Evolutionary conservation across 2,888 invertebrate genomes (phyloP).

Genomic region (Lydus trimaculatus): DNA sequence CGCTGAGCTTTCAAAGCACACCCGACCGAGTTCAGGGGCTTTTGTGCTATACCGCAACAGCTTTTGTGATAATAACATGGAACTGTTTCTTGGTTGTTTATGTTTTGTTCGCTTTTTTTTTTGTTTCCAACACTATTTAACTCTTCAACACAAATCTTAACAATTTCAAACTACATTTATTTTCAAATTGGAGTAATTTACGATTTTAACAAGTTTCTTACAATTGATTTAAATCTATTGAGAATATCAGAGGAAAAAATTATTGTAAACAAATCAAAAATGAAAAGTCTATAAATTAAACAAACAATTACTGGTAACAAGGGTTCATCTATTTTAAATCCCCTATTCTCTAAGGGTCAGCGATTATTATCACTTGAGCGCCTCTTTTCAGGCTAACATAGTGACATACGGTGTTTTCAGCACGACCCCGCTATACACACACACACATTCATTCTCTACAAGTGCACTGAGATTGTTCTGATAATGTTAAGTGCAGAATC

Average conservation of each 20-base stretch:
- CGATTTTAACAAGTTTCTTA: neutral
- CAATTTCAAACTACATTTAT: neutral
- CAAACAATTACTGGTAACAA: constrained; percentile 33
- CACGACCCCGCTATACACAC: constrained; percentile 5
- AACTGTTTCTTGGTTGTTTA: constrained; percentile 54
- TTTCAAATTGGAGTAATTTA: neutral
- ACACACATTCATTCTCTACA: constrained; percentile 16
- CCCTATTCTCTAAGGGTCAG: constrained; percentile 32
- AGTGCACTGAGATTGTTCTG: constrained; percentile 23
- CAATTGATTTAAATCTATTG: neutral
- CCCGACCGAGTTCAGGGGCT: constrained; percentile 46
- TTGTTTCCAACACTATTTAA: constrained; percentile 42
- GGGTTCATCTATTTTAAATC: constrained; percentile 30
- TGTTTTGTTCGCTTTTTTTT: constrained; percentile 47
- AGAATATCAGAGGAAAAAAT: neutral
- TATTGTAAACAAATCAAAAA: neutral
- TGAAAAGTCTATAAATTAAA: constrained; percentile 22
- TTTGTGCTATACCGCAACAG: constrained; percentile 52
- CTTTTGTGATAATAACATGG: constrained; percentile 55
- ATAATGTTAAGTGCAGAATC: constrained; percentile 17
- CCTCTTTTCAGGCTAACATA: constrained; percentile 42
- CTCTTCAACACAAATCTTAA: constrained; percentile 37
- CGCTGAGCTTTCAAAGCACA: constrained; percentile 54
- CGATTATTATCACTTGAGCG: constrained; percentile 41
- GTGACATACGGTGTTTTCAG: constrained; percentile 43